Evolutionary conservation across 2,113 vertebrate genomes (phyloP).

Genomic region (Steatornis caripensis): DNA sequence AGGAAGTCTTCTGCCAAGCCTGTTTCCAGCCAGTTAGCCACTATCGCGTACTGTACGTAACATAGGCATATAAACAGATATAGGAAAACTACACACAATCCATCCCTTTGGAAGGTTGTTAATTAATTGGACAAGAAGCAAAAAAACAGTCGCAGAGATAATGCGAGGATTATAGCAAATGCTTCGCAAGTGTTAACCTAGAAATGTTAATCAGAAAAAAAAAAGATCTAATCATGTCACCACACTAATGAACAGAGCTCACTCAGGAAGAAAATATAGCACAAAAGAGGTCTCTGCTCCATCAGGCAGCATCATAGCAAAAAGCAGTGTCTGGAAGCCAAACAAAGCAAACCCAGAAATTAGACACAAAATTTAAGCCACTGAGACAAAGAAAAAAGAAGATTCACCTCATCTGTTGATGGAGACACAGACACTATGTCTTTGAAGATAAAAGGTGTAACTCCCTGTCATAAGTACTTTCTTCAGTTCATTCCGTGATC

Average conservation of each 20-base stretch:
- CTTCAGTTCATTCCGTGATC: background rate
- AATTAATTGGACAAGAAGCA: background rate
- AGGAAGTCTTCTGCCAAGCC: background rate
- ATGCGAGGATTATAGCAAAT: background rate
- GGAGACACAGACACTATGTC: background rate
- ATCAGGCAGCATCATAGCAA: background rate
- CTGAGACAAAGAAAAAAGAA: background rate
- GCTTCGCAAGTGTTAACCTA: background rate
- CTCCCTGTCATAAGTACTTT: background rate
- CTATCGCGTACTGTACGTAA: rapidly evolving
- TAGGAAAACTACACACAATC: background rate
- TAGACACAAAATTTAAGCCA: background rate
- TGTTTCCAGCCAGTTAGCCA: background rate
- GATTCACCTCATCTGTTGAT: background rate
- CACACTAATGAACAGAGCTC: background rate
- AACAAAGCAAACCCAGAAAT: background rate
- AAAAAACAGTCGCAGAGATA: background rate
- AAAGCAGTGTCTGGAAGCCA: background rate
- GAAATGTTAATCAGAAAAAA: background rate
- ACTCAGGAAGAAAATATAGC: background rate
- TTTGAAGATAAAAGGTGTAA: background rate
- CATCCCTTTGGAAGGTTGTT: background rate
- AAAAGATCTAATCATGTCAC: background rate
- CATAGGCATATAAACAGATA: background rate
- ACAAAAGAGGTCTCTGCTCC: background rate